These are phyloP conservation scores for Motacilla tschutschensis DNA, from an alignment of 2,113 vertebrate species.

Conservation along the genomic window DNA sequence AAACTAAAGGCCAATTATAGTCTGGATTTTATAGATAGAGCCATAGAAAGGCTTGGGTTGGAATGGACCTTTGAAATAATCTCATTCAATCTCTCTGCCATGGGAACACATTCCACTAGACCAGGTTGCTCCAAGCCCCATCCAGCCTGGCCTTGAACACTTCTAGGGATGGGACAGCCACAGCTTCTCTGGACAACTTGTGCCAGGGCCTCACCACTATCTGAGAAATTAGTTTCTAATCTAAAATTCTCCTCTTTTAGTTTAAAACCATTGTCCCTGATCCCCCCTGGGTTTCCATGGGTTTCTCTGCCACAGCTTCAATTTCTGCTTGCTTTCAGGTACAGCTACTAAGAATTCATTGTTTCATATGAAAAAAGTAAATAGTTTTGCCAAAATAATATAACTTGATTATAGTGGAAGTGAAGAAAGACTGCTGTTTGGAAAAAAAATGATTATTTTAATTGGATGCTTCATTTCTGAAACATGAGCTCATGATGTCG, in stretches of 20 bases:
- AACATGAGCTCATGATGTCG: neutral
- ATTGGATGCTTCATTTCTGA: neutral
- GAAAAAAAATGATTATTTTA: neutral
- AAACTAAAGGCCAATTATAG: neutral
- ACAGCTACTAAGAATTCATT: neutral
- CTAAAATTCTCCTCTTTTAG: neutral
- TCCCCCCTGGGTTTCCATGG: neutral
- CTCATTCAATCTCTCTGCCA: neutral
- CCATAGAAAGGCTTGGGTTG: neutral
- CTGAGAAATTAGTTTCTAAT: neutral
- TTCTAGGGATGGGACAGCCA: neutral
- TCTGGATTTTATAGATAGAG: neutral
- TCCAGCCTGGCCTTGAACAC: neutral
- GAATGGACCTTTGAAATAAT: neutral
- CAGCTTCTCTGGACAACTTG: neutral
- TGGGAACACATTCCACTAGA: neutral
- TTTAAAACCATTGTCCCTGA: neutral
- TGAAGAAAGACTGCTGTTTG: neutral
- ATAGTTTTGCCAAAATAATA: neutral
- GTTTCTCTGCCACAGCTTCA: neutral
- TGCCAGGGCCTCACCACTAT: neutral
- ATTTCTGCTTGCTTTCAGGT: neutral
- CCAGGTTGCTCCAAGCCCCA: neutral
- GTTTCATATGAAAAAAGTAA: neutral
- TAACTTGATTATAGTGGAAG: neutral